phyloP scores from a whole-genome alignment of 37 sponge, comb jelly and placozoan species.

The Beroe forskalii region DNA sequence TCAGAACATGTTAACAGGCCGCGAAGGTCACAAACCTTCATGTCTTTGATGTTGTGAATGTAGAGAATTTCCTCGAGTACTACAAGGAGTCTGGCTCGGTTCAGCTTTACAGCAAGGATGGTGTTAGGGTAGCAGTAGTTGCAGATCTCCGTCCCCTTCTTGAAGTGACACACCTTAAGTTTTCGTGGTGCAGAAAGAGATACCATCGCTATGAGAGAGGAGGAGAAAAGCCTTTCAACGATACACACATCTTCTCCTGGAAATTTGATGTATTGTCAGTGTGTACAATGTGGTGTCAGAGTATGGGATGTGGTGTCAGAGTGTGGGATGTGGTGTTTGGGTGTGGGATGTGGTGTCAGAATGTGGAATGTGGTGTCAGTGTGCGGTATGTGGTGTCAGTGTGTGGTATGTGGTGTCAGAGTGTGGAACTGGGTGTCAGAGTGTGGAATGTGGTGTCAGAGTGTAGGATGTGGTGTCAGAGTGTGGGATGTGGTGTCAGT shows the following conservation, averaged over 20 bases:
- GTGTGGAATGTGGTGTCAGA: background rate
- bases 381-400: too few species aligned
- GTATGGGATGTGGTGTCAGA: background rate
- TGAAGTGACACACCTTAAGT: constrained; percentile 95
- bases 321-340: background rate
- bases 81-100: constrained; percentile 90
- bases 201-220: constrained; percentile 94
- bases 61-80: constrained; percentile 85
- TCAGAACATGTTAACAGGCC: background rate
- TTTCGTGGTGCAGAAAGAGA: constrained; percentile 80
- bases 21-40: constrained; percentile 95
- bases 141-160: constrained; percentile 97
- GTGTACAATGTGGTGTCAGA: background rate
- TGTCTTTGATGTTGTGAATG: constrained; percentile 98
- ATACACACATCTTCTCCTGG: constrained; percentile 88
- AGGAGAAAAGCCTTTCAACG: constrained; percentile 91
- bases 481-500: too few species aligned
- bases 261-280: constrained; percentile 75
- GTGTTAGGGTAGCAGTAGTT: constrained; percentile 96
- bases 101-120: constrained; percentile 89
- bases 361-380: background rate
- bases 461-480: too few species aligned
- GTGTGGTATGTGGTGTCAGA: too few species aligned
- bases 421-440: background rate
- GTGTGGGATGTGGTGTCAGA: background rate